Base-by-base conservation (phyloP, 1,140 invertebrate genomes). In the Sminthurides bifidus region DNA sequence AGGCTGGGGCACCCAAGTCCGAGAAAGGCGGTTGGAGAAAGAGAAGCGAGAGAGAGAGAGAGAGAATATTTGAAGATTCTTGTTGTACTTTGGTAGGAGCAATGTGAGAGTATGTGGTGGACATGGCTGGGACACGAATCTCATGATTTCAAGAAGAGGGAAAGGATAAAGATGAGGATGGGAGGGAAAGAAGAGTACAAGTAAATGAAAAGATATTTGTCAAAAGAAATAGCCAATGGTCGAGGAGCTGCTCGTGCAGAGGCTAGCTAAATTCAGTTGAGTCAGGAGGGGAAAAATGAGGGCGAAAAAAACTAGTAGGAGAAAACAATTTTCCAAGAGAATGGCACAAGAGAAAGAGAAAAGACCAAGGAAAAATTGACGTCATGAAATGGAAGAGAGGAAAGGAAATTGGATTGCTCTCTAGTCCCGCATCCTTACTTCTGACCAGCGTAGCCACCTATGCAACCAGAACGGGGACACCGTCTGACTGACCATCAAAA, bases 121-220 rank as follows among this genome's bases (percentile, higher is more conserved):
- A n/a, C n/a, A n/a, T n/a, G n/a, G n/a, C n/a, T n/a, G n/a, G n/a
- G n/a, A n/a, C n/a, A n/a, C n/a, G n/a, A n/a, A n/a, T n/a, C n/a
- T n/a, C n/a, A n/a, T n/a, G n/a, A n/a, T n/a, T n/a, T n/a, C n/a
- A n/a, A n/a, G n/a, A n/a, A n/a, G n/a, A n/a, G n/a, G n/a, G n/a
- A n/a, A n/a, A n/a, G n/a, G n/a, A n/a, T n/a, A n/a, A n/a, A n/a
- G n/a, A n/a, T n/a, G n/a, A 21, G 44, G 44, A 4, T 10, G 40
- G 6, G 5, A 24, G 44, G 10, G 48, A n/a, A 50, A 50, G 24
- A 24, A 31, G 4, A 31, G 48, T 17, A 23, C 17, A 52, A 52
- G 50, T 52, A 52, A 52, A 52, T 52, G 50, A 52, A 52, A 52
- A 52, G 50, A 52, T 52, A 52, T 52, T 52, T 52, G 50, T 52